A percentile compares a stretch with the other conserved stretches of the same genome.
These are phyloP conservation scores for Anthoscopus minutus DNA, from an alignment of 2,113 vertebrate genomes.

Conservation along the genomic window DNA sequence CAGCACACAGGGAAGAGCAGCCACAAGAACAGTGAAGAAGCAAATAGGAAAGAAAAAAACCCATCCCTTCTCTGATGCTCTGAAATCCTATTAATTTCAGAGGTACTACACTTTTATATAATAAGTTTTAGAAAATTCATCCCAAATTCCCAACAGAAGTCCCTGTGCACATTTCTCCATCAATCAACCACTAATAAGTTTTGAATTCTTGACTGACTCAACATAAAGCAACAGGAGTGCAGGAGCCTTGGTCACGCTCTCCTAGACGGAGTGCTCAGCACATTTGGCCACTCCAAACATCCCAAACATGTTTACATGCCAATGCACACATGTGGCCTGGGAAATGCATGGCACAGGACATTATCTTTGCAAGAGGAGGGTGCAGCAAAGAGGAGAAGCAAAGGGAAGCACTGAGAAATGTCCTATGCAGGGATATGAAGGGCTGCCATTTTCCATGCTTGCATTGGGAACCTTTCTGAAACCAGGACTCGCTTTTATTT, in stretches of 20 bases:
- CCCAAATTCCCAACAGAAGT: background rate
- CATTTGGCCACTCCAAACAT: background rate
- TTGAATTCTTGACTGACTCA: background rate
- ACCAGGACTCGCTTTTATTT: background rate
- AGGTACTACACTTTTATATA: background rate
- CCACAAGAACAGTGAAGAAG: fast-evolving
- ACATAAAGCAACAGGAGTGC: background rate
- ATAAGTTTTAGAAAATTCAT: background rate
- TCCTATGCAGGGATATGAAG: fast-evolving
- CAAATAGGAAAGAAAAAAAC: background rate
- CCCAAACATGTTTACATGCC: background rate
- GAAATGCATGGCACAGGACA: background rate
- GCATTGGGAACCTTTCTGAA: background rate
- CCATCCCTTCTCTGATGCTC: background rate
- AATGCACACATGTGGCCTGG: background rate
- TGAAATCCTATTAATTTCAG: background rate
- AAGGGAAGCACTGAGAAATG: background rate
- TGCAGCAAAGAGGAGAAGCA: background rate
- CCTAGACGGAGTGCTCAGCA: background rate
- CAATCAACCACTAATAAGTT: background rate
- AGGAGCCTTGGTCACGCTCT: background rate
- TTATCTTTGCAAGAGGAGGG: background rate
- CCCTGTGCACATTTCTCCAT: background rate
- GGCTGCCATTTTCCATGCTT: background rate
- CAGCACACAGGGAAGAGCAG: background rate